Base-by-base conservation (phyloP, 2,113 vertebrate species). In the Trematocara macrostoma region DNA sequence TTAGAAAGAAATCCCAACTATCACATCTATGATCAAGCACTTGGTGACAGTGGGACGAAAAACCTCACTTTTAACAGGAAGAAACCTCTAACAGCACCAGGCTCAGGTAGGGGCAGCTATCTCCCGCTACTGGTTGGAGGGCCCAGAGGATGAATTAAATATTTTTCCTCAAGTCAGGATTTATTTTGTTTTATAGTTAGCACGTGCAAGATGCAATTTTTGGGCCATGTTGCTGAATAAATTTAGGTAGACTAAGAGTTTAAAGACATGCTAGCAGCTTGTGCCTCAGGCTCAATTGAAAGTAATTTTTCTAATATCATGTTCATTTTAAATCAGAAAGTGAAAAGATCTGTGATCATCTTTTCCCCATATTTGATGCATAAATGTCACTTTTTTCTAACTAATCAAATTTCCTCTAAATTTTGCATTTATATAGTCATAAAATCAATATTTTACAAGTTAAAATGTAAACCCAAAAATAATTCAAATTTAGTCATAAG, bases 201-300 rank as follows among this genome's bases (percentile, higher is more conserved):
- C 0, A 0, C 0, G 0, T 26, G 12, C 20, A 16, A 71, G 5
- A 71, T 71, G 40, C 20, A 71, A 11, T 2, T 1, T 3, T 64
- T 16, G 15, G 42, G 23, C 15, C 42, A 47, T 47, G 0, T 49
- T 29, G 69, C 23, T 74, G 67, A 26, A 74, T 47, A 47, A 29
- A 74, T 47, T 0, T 29, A 74, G 14, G 67, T 29, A 47, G 2
- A 74, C 8, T 47, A 74, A 49, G 23, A 18, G 2, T 11, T 29
- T 47, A 47, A 16, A 47, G 8, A 26, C 20, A 26, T 45, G 20
- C 67, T 47, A 74, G 67, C 40, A 7, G 20, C 23, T 74, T 74
- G 40, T 47, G 20, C 3, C 40, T 47, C 3, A 16, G 20, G 29
- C 42, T 26, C 69, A 47, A 1, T 11, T 11, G 0, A 29, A 31